Conservation (phyloP, 2,888 invertebrate genomes). For the Lasioglossum calceatum region DNA sequence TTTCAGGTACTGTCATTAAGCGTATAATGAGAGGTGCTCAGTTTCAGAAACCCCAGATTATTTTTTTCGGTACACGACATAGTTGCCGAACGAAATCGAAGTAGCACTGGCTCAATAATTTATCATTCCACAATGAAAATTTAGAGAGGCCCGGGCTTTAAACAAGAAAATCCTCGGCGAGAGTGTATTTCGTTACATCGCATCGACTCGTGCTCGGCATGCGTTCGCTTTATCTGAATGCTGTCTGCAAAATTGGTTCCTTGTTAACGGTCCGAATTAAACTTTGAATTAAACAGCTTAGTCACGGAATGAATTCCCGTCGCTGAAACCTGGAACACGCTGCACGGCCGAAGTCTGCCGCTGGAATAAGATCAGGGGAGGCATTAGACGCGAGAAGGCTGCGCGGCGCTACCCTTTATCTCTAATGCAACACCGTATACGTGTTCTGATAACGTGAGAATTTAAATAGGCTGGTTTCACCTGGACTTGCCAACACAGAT, state of each 20-base stretch:
- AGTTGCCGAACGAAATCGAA: not conserved
- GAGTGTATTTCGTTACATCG: slow-evolving; percentile 23
- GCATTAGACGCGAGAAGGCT: not conserved
- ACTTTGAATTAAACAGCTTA: slow-evolving; percentile 40
- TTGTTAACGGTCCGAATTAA: slow-evolving; percentile 38
- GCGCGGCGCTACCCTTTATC: slow-evolving; percentile 1
- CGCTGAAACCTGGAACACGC: not conserved
- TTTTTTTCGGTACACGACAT: too few species aligned
- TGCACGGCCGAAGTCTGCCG: not conserved
- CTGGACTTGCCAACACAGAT: not conserved
- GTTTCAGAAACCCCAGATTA: not conserved
- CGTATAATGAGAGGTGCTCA: not conserved
- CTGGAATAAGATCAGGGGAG: not conserved
- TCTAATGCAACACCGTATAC: not conserved
- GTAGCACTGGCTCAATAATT: not conserved
- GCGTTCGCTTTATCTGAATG: slow-evolving; percentile 15
- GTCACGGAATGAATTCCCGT: slow-evolving; percentile 17
- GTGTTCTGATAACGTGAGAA: slow-evolving; percentile 8
- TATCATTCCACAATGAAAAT: not conserved
- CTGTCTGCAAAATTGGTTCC: slow-evolving; percentile 48
- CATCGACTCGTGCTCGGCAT: slow-evolving; percentile 31
- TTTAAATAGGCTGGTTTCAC: slow-evolving; percentile 28
- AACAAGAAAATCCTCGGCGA: not conserved
- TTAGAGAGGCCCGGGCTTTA: not conserved
- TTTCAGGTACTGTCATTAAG: not conserved